phyloP scores from a whole-genome alignment of 2,113 vertebrate genomes.

The Rhinichthys klamathensis region DNA sequence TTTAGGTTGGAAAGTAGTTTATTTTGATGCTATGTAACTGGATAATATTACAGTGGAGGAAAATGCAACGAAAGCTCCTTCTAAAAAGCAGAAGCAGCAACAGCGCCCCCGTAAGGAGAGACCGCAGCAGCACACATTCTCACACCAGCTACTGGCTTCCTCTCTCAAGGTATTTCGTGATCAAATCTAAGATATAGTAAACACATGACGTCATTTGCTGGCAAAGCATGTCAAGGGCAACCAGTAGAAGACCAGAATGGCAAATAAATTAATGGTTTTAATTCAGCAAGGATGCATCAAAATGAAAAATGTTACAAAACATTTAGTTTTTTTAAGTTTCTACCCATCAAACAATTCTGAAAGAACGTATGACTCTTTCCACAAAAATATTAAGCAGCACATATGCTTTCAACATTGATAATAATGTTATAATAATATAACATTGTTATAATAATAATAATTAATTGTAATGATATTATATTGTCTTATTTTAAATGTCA shows the following conservation, averaged over 20 bases:
- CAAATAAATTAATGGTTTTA: not conserved
- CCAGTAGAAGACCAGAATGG: not conserved
- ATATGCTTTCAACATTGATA: not conserved
- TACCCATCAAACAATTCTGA: no score
- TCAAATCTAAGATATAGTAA: not conserved
- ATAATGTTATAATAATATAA: no score
- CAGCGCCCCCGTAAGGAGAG: conserved; percentile 82
- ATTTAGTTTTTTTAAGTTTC: not conserved
- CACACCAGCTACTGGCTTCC: conserved; percentile 83
- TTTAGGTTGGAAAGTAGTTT: not conserved
- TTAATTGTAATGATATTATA: no score
- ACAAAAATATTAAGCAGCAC: not conserved
- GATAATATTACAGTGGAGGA: conserved; percentile 60
- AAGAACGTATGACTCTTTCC: not conserved
- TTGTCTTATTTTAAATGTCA: not conserved
- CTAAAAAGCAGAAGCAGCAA: conserved; percentile 78
- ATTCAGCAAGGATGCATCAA: not conserved
- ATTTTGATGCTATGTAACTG: not conserved
- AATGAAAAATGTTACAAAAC: not conserved
- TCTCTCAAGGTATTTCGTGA: conserved; percentile 84
- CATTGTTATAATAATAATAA: not conserved
- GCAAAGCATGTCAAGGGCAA: not conserved
- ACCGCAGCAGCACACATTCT: conserved; percentile 82
- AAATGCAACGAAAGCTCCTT: conserved; percentile 62
- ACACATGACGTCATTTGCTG: not conserved